Conservation (phyloP, 2,888 invertebrate genomes). For the Nomada fucata region DNA sequence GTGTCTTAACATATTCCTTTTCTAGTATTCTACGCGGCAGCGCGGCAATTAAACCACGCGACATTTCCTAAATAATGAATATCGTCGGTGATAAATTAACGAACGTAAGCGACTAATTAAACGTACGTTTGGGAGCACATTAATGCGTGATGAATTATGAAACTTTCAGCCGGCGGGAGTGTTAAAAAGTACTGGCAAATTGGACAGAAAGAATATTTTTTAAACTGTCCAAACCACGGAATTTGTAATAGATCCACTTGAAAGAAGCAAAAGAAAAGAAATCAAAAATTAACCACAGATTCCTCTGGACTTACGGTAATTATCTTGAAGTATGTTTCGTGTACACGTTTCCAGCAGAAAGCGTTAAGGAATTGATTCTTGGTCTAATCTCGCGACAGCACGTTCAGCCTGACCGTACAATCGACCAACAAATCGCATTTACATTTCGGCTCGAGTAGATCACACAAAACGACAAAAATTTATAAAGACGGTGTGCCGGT, state of each 20-base stretch:
- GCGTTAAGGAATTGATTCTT: conserved; percentile 2
- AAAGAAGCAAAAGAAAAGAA: not conserved
- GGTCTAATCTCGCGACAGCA: not conserved
- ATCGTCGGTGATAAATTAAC: conserved; percentile 15
- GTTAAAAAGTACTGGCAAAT: not conserved
- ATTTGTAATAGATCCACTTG: not conserved
- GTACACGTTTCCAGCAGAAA: not conserved
- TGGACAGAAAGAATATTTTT: not conserved
- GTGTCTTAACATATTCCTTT: not conserved
- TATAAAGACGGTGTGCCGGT: not conserved
- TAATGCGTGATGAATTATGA: conserved; percentile 2
- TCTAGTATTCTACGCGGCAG: not conserved
- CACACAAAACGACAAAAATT: conserved; percentile 27
- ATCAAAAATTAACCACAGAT: not conserved
- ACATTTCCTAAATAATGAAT: conserved; percentile 18
- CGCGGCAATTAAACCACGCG: not conserved
- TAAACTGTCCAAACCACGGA: not conserved
- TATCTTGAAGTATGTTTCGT: not conserved
- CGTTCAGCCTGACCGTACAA: not conserved
- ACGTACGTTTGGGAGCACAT: not conserved
- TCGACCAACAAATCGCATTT: conserved; percentile 18
- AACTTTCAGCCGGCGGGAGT: not conserved
- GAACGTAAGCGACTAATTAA: conserved; percentile 20
- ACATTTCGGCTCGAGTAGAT: conserved; percentile 34
- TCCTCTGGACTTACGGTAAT: not conserved